Percentiles rank a stretch among this genome's conserved stretches.
Conservation (phyloP, 2,113 vertebrate genomes). For the Dasyprocta punctata region DNA sequence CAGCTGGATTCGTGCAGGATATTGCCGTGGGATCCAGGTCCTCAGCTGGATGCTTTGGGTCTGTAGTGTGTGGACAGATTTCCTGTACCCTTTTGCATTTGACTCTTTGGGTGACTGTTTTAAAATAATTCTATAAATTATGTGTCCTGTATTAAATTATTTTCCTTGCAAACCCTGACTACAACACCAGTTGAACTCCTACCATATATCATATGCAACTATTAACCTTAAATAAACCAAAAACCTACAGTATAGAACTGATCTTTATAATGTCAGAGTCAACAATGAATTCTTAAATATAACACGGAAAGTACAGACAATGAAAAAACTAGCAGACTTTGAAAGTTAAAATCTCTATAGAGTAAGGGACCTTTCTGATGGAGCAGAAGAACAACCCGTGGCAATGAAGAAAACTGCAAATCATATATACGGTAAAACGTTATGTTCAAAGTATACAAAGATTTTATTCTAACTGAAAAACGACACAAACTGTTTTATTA, state of each 20-base stretch:
- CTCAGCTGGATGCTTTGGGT: too few relatives aligned
- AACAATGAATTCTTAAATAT: neutral
- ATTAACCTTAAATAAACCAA: neutral
- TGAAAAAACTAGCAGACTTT: neutral
- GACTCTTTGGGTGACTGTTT: too few relatives aligned
- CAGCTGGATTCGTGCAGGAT: too few relatives aligned
- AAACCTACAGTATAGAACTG: neutral
- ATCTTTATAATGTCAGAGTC: neutral
- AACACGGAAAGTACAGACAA: neutral
- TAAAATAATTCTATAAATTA: too few relatives aligned
- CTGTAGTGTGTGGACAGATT: too few relatives aligned
- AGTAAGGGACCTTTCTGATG: neutral
- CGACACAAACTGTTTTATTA: neutral
- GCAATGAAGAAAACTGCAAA: neutral
- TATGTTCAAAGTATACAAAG: neutral
- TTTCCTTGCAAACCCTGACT: too few relatives aligned
- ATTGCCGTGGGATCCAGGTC: too few relatives aligned
- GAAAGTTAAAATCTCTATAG: neutral
- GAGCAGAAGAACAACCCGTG: neutral
- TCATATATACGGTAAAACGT: neutral
- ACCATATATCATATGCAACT: neutral
- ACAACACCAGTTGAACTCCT: too few relatives aligned
- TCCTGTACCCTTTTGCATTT: too few relatives aligned
- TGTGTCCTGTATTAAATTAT: too few relatives aligned
- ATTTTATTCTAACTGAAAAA: neutral